Percentiles rank a stretch among this genome's conserved stretches.
These are phyloP conservation scores for Crossocerus cetratus DNA, from an alignment of 2,888 invertebrate species.

Conservation along the genomic window DNA sequence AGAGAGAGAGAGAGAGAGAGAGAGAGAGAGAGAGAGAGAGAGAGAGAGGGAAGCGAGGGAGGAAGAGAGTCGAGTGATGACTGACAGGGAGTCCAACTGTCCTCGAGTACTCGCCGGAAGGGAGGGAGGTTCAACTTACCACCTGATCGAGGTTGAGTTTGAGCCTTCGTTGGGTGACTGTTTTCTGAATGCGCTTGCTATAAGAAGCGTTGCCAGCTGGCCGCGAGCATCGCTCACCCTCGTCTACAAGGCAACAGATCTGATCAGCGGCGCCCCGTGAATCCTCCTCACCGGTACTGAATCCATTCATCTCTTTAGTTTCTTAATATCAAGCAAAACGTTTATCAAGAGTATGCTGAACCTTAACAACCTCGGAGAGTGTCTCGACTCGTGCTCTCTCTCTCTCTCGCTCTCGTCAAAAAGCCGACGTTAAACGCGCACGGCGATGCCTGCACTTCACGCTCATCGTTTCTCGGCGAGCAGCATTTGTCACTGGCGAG, in stretches of 20 bases:
- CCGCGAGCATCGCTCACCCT: slow-evolving; percentile 90
- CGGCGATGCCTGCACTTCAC: slow-evolving; percentile 32
- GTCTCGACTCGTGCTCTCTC: slow-evolving; percentile 30
- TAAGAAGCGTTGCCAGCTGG: slow-evolving; percentile 96
- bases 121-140: slow-evolving; percentile 78
- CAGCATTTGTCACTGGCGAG: slow-evolving; percentile 30
- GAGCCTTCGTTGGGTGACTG: slow-evolving; percentile 92
- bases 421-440: slow-evolving; percentile 38
- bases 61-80: too few species aligned
- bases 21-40: neutral
- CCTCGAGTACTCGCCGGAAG: too few species aligned
- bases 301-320: slow-evolving; percentile 86
- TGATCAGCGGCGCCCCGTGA: slow-evolving; percentile 92
- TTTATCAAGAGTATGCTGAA: slow-evolving; percentile 46
- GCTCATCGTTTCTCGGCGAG: slow-evolving; percentile 29
- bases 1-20: neutral
- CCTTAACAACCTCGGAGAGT: slow-evolving; percentile 43
- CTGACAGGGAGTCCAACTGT: too few species aligned
- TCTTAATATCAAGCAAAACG: slow-evolving; percentile 48
- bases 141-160: slow-evolving; percentile 91
- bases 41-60: too few species aligned
- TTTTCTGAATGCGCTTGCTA: slow-evolving; percentile 97
- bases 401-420: slow-evolving; percentile 41
- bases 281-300: slow-evolving; percentile 94
- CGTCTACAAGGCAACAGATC: slow-evolving; percentile 95